Percentiles rank a stretch among this genome's conserved stretches.
Conservation (phyloP, 2,888 invertebrate genomes). For the Perdita meconis region DNA sequence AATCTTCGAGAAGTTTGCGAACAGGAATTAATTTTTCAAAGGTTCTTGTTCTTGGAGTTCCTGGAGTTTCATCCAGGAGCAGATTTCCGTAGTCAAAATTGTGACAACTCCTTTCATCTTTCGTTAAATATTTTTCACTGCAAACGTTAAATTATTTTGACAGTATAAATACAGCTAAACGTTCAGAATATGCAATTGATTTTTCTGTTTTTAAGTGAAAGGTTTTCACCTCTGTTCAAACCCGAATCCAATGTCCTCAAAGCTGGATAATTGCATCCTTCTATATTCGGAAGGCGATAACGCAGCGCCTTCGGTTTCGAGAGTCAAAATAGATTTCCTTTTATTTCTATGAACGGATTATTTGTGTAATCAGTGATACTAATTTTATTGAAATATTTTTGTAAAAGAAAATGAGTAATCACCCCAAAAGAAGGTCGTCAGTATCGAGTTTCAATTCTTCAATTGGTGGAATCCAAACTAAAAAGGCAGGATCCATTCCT, state of each 20-base stretch:
- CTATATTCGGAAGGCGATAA: constrained; percentile 78
- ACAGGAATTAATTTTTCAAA: constrained; percentile 71
- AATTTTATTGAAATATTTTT: neutral
- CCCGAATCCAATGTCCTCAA: constrained; percentile 48
- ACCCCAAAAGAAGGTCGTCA: constrained; percentile 46
- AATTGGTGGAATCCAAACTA: constrained; percentile 94
- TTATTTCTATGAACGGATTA: constrained; percentile 26
- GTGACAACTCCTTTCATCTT: constrained; percentile 1
- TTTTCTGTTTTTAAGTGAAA: no score
- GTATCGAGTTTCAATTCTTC: constrained; percentile 81
- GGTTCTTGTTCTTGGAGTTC: constrained; percentile 32
- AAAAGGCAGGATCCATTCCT: constrained; percentile 95
- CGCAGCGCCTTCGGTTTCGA: constrained; percentile 75
- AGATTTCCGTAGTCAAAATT: constrained; percentile 26
- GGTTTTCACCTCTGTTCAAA: constrained; percentile 38
- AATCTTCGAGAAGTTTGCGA: constrained; percentile 69
- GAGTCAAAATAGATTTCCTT: constrained; percentile 48
- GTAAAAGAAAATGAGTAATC: neutral
- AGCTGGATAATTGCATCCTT: constrained; percentile 61
- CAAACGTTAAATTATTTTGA: constrained; percentile 6
- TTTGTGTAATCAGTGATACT: neutral
- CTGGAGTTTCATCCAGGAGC: constrained; percentile 18
- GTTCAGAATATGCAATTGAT: neutral
- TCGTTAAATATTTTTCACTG: constrained; percentile 25
- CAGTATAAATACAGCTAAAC: neutral